Evolutionary conservation across 1,140 invertebrate species (phyloP), one percentile per base, ranked within the genome.

Genomic region (Heliconius melpomene): DNA sequence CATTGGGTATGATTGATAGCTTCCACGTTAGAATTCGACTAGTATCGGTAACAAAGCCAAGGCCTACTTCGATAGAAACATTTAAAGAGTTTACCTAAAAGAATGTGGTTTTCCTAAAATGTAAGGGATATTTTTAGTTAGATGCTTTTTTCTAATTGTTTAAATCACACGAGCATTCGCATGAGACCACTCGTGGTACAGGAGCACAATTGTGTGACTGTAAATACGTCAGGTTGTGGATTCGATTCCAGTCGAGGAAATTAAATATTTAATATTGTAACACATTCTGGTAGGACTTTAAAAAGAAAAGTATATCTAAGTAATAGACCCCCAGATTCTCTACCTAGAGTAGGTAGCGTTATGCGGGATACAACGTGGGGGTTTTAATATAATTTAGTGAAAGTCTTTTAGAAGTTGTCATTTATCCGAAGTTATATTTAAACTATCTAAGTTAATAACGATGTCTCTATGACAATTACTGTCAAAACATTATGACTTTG

Each of bases 1-100:
- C 89, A 91, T 81, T 82, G 81, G 86, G 72, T 87, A 84, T 90
- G 90, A 91, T 91, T 86, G 89, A 90, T 91, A 83, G 85, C 75
- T 74, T 78, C 74, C 81, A 85, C 86, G 87, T 88, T 87, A 77
- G 78, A 81, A 87, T 85, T 82, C 81, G 79, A 82, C 81, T 74
- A 81, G 60, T 79, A 84, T 83, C 75, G 79, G 79, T 78, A 52
- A 76, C 73, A 46, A 76, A 70, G 36, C 75, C 52, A 57, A 60
- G 23, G 29, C 72, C 46, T 74, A 40, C 66, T 78, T 77, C 71
- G 38, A 74, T 77, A 29, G 72, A 72, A 66, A 75, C 66, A 52
- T 77, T 79, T 52, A 77, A 60, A 71, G 5, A 66, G 3, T 66
- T 57, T 54, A 57, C 54, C 23, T 57, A 9, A 50, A 46, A 40